Percentiles rank a stretch among this genome's conserved stretches.
Evolutionary conservation across 92 coral and sea anemone species (phyloP).

Genomic region (Porites evermanni): DNA sequence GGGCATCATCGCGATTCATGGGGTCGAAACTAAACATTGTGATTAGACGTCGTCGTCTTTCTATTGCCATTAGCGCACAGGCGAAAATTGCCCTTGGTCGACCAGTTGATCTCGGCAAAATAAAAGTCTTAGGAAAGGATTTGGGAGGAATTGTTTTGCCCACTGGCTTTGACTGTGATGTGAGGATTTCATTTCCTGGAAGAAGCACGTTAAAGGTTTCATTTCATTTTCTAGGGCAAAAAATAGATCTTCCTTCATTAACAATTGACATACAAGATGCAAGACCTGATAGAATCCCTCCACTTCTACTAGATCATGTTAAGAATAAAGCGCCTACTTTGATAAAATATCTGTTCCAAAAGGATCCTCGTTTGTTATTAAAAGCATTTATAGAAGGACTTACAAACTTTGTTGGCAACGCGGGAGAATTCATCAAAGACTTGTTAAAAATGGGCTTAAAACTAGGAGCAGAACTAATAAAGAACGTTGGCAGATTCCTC

Average conservation of each 20-base stretch:
- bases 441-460: conserved; percentile 48
- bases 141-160: conserved; percentile 57
- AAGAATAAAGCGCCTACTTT: conserved; percentile 45
- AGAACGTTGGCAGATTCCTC: conserved; percentile 52
- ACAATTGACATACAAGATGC: conserved; percentile 49
- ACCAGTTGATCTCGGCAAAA: conserved; percentile 53
- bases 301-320: conserved; percentile 29
- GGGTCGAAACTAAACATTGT: conserved; percentile 51
- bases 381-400: conserved; percentile 65
- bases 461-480: conserved; percentile 42
- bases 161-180: conserved; percentile 56
- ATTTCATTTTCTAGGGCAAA: conserved; percentile 53
- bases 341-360: conserved; percentile 38
- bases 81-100: conserved; percentile 30
- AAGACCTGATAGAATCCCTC: conserved; percentile 65
- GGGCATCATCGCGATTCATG: conserved; percentile 64
- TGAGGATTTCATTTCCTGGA: conserved; percentile 59
- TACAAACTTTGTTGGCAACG: conserved; percentile 46
- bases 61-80: conserved; percentile 49
- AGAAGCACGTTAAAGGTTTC: conserved; percentile 49
- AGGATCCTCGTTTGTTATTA: conserved; percentile 35
- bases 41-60: conserved; percentile 42
- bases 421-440: conserved; percentile 42
- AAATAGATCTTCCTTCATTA: conserved; percentile 35
- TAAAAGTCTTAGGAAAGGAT: conserved; percentile 41